Base-by-base conservation (phyloP, 1,140 invertebrate genomes). In the Drosophila lacteicornis region DNA sequence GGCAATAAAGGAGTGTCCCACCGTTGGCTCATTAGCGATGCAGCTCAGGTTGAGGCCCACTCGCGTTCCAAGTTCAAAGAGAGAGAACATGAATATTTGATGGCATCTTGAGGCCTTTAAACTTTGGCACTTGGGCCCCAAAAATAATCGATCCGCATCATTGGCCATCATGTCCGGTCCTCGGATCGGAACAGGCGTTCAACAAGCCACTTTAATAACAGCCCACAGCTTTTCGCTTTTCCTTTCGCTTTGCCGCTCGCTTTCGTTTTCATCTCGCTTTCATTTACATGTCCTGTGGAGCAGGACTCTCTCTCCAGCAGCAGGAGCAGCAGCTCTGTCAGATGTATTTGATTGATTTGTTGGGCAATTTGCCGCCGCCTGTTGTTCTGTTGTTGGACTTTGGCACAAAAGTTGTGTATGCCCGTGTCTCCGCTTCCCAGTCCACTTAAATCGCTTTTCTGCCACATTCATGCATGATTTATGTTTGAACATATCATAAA, bases 391-490 rank as follows among this genome's bases (percentile, higher is more conserved):
- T 38, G 47, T 27, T 17, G 58, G 42, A 55, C 49, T 75, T 62
- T 63, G 45, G 30, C 66, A 36, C 38, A 50, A 59, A 71, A 73
- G 67, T 71, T 73, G 53, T 71, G 47, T 69, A n/a, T 27, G 65
- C 63, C 57, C 38, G 53, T 53, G 67, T 53, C 67, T 70, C 47
- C 47, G 33, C 67, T 67, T 42, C 33, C 49, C 67, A 56, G 25
- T 38, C 63, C 67, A 68, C 63, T 70, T 30, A 57, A 60, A 73
- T 73, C 70, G 69, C 22, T 74, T 74, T 73, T 50, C 70, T 74
- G 55, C 69, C 70, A 74, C 70, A 74, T 74, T 75, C 70, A 75
- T 75, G 58, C 71, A 75, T 75, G 70, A 75, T 75, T 75, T 75
- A 75, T 75, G 71, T 49, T 42, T 38, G 70, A 75, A 55, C 70